Evolutionary conservation across 2,113 vertebrate genomes (phyloP), one percentile per base, ranked within the genome.

Genomic region (Osmerus eperlanus): DNA sequence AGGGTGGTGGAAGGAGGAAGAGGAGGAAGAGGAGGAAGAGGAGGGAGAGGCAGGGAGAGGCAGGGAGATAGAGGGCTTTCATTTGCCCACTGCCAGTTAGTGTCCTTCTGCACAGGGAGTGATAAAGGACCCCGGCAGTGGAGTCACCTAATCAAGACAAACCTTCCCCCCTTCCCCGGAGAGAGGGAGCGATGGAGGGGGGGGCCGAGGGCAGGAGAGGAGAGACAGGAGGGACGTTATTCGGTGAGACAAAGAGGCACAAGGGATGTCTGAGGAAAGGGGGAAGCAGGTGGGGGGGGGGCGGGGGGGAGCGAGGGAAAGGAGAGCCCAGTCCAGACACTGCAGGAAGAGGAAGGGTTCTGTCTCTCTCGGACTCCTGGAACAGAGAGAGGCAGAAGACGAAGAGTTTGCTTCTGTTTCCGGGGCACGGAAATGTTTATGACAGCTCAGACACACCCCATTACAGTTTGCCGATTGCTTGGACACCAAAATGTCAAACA

Each of bases 121-220:
- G 89, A 90, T 90, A 89, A 89, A 89, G 86, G 84, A 88, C 80
- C 25, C 82, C 74, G 84, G 82, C 86, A 81, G 78, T 81, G 81
- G 81, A 87, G 85, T 80, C 82, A 75, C 82, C 84, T 88, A 88
- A 89, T 89, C 87, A 88, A 87, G 87, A 89, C 86, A 87, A 88
- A 89, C 87, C 86, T 85, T 87, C 83, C 86, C 81, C 86, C 81
- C 71, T 1, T 41, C 41, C 79, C 79, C 83, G 75, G 76, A 83
- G 19, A 25, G 59, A 14, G 59, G 13, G 59, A 61, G 59, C 4
- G 59, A 61, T 23, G 23, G 59, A 28, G 21, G 82, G 81, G 68
- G 60, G 62, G 59, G 67, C n/a, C 41, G n/a, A 51, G 29, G 12
- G 36, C 19, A 21, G 29, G 13, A 47, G 51, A 52, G 21, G 73